A percentile compares a stretch with the other conserved stretches of the same genome.
These are phyloP conservation scores for Microtus richardsoni DNA, from an alignment of 2,113 vertebrate species.

Conservation along the genomic window DNA sequence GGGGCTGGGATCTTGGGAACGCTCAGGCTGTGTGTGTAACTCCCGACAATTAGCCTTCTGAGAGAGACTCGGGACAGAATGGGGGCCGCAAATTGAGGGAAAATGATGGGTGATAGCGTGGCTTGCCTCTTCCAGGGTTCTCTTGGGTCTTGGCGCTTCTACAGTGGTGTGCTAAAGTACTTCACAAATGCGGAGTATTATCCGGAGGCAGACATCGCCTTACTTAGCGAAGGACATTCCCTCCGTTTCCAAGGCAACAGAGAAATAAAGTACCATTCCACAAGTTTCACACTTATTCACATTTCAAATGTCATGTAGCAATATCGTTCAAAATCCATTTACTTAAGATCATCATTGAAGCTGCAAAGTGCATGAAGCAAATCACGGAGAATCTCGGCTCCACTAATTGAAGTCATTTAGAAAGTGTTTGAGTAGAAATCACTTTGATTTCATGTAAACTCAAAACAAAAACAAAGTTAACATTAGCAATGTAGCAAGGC, in stretches of 20 bases:
- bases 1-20: constrained; percentile 42
- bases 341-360: constrained; percentile 39
- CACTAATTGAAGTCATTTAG: constrained; percentile 16
- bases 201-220: neutral
- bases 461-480: neutral
- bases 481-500: neutral
- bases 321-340: constrained; percentile 5
- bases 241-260: constrained; percentile 49
- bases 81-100: neutral
- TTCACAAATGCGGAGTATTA: neutral
- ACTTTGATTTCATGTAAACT: constrained; percentile 23
- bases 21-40: neutral
- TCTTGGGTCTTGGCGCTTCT: neutral
- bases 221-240: neutral
- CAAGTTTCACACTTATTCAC: neutral
- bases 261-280: constrained; percentile 3
- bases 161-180: neutral
- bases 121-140: neutral
- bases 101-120: constrained; percentile 14
- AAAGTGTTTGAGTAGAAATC: constrained; percentile 18
- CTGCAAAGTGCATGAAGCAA: neutral
- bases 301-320: constrained; percentile 44
- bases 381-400: neutral
- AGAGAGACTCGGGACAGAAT: neutral
- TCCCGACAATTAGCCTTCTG: neutral